A percentile compares a stretch with the other conserved stretches of the same genome.
phyloP scores from a whole-genome alignment of 2,113 vertebrate species.

The human (Homo sapiens) region DNA sequence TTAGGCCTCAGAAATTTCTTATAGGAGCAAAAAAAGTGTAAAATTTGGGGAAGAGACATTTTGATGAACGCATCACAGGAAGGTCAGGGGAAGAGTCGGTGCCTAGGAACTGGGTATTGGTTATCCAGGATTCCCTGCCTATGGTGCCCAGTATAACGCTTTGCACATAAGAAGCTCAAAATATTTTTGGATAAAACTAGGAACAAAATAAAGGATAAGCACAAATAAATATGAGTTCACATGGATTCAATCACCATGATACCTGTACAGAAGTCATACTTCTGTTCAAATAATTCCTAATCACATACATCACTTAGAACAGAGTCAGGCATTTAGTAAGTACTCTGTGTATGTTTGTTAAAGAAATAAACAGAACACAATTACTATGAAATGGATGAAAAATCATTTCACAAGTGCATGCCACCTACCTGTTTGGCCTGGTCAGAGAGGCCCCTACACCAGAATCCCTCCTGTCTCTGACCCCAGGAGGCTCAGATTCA shows the following conservation, averaged over 20 bases:
- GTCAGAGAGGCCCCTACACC: slow-evolving; percentile 97
- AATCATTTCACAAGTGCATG: neutral
- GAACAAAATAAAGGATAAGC: neutral
- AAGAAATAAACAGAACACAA: neutral
- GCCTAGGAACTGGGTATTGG: neutral
- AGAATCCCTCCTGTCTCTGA: slow-evolving; percentile 95
- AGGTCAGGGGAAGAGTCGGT: neutral
- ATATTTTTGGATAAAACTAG: neutral
- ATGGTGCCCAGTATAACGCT: fast-evolving
- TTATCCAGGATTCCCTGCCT: fast-evolving
- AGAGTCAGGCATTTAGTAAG: neutral
- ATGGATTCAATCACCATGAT: neutral
- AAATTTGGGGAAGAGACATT: neutral
- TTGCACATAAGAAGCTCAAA: neutral
- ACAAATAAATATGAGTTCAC: neutral
- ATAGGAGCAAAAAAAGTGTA: neutral
- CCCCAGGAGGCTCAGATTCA: slow-evolving; percentile 88
- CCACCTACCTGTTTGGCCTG: slow-evolving; percentile 92
- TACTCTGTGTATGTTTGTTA: neutral
- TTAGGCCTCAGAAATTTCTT: neutral
- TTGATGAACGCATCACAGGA: neutral
- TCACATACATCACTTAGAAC: fast-evolving
- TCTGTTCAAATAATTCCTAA: neutral
- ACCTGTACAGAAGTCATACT: neutral
- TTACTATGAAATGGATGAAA: neutral